A percentile compares a stretch with the other conserved stretches of the same genome.
phyloP scores from a whole-genome alignment of 1,140 invertebrate species.

The Zaprionus nigranus region DNA sequence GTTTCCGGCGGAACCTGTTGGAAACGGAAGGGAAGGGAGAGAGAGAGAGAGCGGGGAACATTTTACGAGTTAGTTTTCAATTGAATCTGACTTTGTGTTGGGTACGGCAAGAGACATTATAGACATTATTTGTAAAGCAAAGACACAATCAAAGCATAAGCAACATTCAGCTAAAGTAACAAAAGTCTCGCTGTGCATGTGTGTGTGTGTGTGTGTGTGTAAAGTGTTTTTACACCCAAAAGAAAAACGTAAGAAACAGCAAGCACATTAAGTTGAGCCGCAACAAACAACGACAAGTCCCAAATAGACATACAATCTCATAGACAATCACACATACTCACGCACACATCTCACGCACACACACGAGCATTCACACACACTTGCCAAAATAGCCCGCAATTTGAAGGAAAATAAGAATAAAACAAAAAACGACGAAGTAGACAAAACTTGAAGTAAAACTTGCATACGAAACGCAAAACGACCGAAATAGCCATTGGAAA shows the following conservation, averaged over 20 bases:
- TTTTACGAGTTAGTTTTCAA: constrained; percentile 43
- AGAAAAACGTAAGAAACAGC: constrained; percentile 39
- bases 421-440: constrained; percentile 19
- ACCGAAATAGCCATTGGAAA: constrained; percentile 36
- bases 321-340: constrained; percentile 6
- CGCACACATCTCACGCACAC: not conserved
- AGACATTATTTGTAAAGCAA: constrained; percentile 35
- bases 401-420: constrained; percentile 26
- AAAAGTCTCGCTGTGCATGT: constrained; percentile 34
- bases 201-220: constrained; percentile 28
- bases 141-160: constrained; percentile 76
- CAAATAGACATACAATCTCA: constrained; percentile 13
- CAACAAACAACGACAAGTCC: constrained; percentile 42
- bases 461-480: constrained; percentile 43
- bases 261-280: constrained; percentile 41
- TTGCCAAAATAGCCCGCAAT: constrained; percentile 16
- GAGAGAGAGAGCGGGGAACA: constrained; percentile 2
- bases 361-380: not conserved
- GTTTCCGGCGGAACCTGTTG: constrained; percentile 88
- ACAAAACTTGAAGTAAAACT: constrained; percentile 35
- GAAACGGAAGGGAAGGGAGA: constrained; percentile 7
- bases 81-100: constrained; percentile 29
- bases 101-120: constrained; percentile 44
- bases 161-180: constrained; percentile 74
- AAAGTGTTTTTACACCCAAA: constrained; percentile 37